A percentile compares a stretch with the other conserved stretches of the same genome.
Evolutionary conservation across 2,888 invertebrate genomes (phyloP).

Genomic region (Campopleginae sp.): DNA sequence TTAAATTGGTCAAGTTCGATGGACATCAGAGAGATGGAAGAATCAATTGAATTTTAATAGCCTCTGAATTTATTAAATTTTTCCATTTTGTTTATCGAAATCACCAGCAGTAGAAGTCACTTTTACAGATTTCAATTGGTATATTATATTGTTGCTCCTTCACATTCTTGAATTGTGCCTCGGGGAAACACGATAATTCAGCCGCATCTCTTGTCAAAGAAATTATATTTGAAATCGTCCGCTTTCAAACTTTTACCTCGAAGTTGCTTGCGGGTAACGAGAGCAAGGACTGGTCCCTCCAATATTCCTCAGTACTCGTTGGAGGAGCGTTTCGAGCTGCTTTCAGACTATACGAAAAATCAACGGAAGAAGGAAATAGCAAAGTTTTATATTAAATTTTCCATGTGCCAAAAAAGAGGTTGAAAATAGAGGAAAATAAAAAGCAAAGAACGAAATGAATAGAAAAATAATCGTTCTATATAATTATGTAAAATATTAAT

Average conservation of each 20-base stretch:
- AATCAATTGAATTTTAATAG: not conserved
- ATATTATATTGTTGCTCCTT: not conserved
- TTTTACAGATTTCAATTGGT: not conserved
- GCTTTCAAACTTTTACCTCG: constrained; percentile 46
- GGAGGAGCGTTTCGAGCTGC: constrained; percentile 33
- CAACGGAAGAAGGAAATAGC: constrained; percentile 33
- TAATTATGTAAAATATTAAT: not conserved
- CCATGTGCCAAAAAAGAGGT: constrained; percentile 5
- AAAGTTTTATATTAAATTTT: constrained; percentile 65
- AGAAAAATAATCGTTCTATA: not conserved
- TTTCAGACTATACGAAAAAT: constrained; percentile 36
- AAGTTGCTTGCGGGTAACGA: constrained; percentile 44
- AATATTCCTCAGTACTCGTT: constrained; percentile 36
- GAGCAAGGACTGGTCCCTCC: constrained; percentile 9
- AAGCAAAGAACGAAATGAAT: not conserved
- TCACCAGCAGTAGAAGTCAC: not conserved
- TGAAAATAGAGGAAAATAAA: constrained; percentile 4
- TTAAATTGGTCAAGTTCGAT: not conserved
- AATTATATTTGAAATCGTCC: constrained; percentile 45
- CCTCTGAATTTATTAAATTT: not conserved
- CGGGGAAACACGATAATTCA: constrained; percentile 12
- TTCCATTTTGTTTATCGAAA: not conserved
- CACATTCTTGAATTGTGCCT: not conserved
- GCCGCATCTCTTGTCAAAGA: constrained; percentile 57
- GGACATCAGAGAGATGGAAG: not conserved